Base-by-base conservation (phyloP, 2,113 vertebrate genomes). In the Grus americana region DNA sequence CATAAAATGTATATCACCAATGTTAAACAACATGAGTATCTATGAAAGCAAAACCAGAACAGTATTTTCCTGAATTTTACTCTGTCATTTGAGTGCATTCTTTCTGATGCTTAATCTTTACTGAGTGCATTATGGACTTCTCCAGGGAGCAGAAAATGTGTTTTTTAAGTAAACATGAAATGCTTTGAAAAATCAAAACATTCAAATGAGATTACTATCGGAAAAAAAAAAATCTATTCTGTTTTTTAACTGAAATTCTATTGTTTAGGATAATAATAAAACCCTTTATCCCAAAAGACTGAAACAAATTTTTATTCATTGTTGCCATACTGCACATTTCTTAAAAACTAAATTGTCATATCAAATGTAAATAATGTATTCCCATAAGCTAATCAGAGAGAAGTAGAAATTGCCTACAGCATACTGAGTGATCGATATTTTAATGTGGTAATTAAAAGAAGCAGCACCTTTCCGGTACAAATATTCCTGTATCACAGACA, bases 161-260 rank as follows among this genome's bases (percentile, higher is more conserved):
- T 75, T 96, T 97, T 97, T 97, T 86, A 97, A 97, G 94, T 95
- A 97, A 97, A 97, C 71, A 97, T 93, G 93, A 97, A 97, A 97
- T 88, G 80, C 49, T 97, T 92, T 97, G 92, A 97, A 97, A 97
- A 98, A 98, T 98, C 97, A 98, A 98, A 98, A 97, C 88, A 97
- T 95, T 96, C 74, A 97, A 97, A 97, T 97, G 71, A 97, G 91
- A 95, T 88, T 96, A 94, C 72, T 95, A 70, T 86, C 93, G 63
- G 20, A 59, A 75, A 92, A 88, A 61, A 88, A 75, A 92, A 88
- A 61, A 88, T 29, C 59, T 90, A 75, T 79, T 96, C 76, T 93
- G 63, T 87, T 96, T 94, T 94, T 90, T 87, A 97, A 97, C 84
- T 91, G 89, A 85, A 76, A 40, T 66, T 95, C 66, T 79, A 6